A percentile compares a stretch with the other conserved stretches of the same genome.
These are phyloP conservation scores for Scaptomyza polygonia DNA, from an alignment of 2,888 invertebrate genomes.

Conservation along the genomic window DNA sequence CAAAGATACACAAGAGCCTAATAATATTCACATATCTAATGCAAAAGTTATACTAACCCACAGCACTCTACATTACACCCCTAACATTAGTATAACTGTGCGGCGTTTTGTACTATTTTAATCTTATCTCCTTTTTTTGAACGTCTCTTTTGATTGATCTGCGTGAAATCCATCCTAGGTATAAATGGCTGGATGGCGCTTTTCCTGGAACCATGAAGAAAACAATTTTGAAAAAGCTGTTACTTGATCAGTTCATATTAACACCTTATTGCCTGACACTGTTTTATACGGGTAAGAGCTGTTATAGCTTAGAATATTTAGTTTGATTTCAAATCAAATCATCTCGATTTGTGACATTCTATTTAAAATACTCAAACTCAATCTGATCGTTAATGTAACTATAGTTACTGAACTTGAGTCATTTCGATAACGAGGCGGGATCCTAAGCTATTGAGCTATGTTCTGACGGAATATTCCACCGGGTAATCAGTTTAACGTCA, in stretches of 20 bases:
- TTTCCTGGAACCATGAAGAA: constrained; percentile 88
- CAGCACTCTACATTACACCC: constrained; percentile 16
- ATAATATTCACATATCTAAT: constrained; percentile 2
- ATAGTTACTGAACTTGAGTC: no score
- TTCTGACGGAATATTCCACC: no score
- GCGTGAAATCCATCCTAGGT: constrained; percentile 86
- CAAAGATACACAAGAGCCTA: constrained; percentile 15
- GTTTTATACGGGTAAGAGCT: constrained; percentile 88
- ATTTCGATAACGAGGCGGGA: no score
- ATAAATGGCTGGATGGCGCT: constrained; percentile 90
- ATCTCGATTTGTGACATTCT: no score
- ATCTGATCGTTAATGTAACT: no score
- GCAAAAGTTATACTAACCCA: constrained; percentile 33
- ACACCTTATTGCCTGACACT: constrained; percentile 89
- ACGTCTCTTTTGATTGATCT: neutral
- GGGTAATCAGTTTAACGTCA: no score
- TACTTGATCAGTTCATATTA: constrained; percentile 90
- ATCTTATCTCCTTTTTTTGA: neutral
- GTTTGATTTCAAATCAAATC: no score
- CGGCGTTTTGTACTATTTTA: constrained; percentile 5
- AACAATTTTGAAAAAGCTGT: constrained; percentile 88
- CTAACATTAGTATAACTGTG: constrained; percentile 11
- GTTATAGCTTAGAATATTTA: no score
- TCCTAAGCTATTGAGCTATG: no score
- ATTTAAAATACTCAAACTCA: no score